Evolutionary conservation across 2,888 invertebrate genomes (phyloP), one percentile per base, ranked within the genome.

Genomic region (Cryptocheilus praepositus): DNA sequence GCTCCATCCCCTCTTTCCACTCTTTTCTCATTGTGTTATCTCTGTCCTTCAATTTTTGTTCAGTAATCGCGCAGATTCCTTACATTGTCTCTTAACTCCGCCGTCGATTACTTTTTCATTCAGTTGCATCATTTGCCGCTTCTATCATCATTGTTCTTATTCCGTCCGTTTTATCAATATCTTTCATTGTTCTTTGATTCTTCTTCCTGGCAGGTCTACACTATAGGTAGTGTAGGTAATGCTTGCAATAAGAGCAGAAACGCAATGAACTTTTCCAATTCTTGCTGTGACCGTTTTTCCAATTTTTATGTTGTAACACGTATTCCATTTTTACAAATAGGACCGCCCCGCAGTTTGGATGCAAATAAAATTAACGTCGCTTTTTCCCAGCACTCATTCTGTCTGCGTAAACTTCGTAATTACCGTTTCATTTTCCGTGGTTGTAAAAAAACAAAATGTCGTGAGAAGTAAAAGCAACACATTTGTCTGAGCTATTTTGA

Each of bases 321-420:
- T 54, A 36, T 58, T 61, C 59, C 58, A 53, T 64, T 19, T 45
- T 36, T 8, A 3, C 11, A 18, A 43, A 16, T 13, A 44, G 21
- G 56, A 19, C 2, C 13, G 55, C 16, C 36, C 13, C 16, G 36
- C 11, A 8, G 18, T 16, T 11, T 11, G 36, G 61, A 66, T 60
- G 73, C 73, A 73, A 73, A 71, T 69, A 64, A 73, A 75, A 73
- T 75, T 71, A 73, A 75, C 71, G 25, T 2, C 25, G 25, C 25
- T 25, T 25, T 25, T 25, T 25, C 25, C 25, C 25, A 2, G 3
- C 36, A 36, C 36, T 36, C 36, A 11, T 36, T 11, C 13, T 11
- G 36, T 7, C 36, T 11, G 13, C 36, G 25, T 25, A 11, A 36
- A 11, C 36, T 7, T 36, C 36, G 13, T 36, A 36, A 36, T 36